These are phyloP conservation scores for Volucella bombylans DNA, from an alignment of 2,888 invertebrate genomes.

Conservation along the genomic window DNA sequence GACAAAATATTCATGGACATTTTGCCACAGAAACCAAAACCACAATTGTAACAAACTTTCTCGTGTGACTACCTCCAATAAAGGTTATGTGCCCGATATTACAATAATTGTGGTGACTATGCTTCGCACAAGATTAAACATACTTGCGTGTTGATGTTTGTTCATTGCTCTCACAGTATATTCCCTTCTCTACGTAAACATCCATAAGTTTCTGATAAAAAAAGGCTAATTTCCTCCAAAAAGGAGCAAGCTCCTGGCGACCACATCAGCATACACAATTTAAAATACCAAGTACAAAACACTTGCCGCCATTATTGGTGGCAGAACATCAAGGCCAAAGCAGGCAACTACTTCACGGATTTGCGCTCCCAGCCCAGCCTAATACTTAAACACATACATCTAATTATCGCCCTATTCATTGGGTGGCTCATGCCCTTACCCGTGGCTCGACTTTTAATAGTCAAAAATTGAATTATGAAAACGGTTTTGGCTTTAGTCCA, in stretches of 20 bases:
- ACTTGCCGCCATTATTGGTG: constrained; percentile 25
- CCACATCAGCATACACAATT: background rate
- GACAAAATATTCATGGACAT: background rate
- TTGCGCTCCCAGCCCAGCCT: constrained; percentile 26
- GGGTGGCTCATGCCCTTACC: background rate
- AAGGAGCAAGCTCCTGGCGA: background rate
- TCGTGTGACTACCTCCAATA: constrained; percentile 42
- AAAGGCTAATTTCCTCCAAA: background rate
- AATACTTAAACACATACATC: constrained; percentile 31
- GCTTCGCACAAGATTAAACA: constrained; percentile 16
- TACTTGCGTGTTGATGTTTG: constrained; percentile 27
- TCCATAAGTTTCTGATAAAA: constrained; percentile 45
- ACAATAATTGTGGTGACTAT: constrained; percentile 55
- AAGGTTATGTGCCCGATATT: constrained; percentile 53
- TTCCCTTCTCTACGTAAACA: constrained; percentile 11
- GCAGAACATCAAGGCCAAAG: constrained; percentile 11
- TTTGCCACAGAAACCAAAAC: constrained; percentile 34
- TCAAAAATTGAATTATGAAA: constrained; percentile 69
- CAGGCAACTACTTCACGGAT: constrained; percentile 43
- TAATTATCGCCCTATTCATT: constrained; percentile 47
- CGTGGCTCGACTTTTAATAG: constrained; percentile 49
- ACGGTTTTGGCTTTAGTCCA: constrained; percentile 49
- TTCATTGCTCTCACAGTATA: constrained; percentile 18
- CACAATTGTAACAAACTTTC: constrained; percentile 39
- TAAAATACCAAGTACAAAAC: constrained; percentile 35